Evolutionary conservation across 2,113 vertebrate species (phyloP).

Genomic region (Psettodes erumei): DNA sequence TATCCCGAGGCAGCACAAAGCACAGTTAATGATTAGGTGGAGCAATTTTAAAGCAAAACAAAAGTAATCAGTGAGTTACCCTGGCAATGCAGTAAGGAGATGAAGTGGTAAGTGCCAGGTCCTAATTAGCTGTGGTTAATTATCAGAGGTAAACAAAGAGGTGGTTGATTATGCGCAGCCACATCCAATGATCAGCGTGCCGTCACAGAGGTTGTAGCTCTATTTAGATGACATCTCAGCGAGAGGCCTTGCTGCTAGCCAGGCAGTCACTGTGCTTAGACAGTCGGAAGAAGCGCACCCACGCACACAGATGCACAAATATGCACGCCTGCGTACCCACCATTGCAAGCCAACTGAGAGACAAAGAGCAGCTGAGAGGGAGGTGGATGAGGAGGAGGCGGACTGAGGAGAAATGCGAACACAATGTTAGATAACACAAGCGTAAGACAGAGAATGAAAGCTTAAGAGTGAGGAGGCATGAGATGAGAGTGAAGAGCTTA

Average conservation of each 20-base stretch:
- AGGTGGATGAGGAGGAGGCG: conserved; percentile 72
- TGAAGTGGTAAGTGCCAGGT: conserved; percentile 46
- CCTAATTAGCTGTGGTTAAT: conserved; percentile 65
- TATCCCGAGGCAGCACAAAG: conserved; percentile 46
- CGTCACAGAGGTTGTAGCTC: conserved; percentile 13
- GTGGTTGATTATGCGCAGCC: conserved; percentile 42
- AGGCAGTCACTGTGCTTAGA: conserved; percentile 27
- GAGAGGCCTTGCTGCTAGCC: conserved; percentile 18
- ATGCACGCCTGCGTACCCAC: conserved; percentile 49
- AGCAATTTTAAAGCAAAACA: conserved; percentile 62
- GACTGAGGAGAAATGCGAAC: conserved; percentile 66
- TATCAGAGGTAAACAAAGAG: conserved; percentile 57
- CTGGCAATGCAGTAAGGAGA: conserved; percentile 16
- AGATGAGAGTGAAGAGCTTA: conserved; percentile 63
- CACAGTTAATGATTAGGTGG: conserved; percentile 62
- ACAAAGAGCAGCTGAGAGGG: conserved; percentile 76
- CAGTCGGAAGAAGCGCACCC: conserved; percentile 44
- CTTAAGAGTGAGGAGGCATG: conserved; percentile 69
- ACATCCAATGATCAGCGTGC: conserved; percentile 32
- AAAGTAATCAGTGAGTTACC: conserved; percentile 51
- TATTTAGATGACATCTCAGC: conserved; percentile 16
- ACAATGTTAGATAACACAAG: conserved; percentile 73
- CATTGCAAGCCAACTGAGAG: conserved; percentile 55
- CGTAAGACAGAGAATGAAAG: conserved; percentile 70
- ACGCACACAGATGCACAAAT: conserved; percentile 54